These are phyloP conservation scores for Ferdinandea cuprea DNA, from an alignment of 2,888 invertebrate genomes.

Conservation along the genomic window DNA sequence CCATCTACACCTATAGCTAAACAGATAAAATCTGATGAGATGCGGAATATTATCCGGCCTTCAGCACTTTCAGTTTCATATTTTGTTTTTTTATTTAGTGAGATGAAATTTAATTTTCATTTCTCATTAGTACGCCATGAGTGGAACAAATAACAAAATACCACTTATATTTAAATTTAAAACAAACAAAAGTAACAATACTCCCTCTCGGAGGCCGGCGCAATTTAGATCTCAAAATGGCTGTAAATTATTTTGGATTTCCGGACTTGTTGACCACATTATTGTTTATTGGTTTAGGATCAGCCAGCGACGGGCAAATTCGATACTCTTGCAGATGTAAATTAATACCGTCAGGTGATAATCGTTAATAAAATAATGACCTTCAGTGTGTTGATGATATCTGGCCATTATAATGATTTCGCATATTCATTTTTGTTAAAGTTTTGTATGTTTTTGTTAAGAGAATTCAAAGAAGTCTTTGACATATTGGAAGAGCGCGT, in stretches of 20 bases:
- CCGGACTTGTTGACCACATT: conserved; percentile 31
- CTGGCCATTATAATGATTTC: conserved; percentile 41
- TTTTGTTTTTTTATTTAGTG: neutral
- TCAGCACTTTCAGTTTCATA: conserved; percentile 48
- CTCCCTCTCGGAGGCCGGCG: neutral
- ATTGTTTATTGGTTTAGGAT: conserved; percentile 5
- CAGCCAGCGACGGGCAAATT: neutral
- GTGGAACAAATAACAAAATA: neutral
- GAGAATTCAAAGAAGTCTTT: conserved; percentile 18
- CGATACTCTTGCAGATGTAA: conserved; percentile 50
- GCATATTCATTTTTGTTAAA: conserved; percentile 34
- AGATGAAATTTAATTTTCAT: conserved; percentile 3
- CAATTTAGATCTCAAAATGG: neutral
- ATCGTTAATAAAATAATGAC: conserved; percentile 52
- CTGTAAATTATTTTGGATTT: conserved; percentile 26
- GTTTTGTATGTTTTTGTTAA: neutral
- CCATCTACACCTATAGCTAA: no score
- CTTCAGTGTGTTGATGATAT: conserved; percentile 32
- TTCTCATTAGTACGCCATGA: neutral
- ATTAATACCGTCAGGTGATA: conserved; percentile 44
- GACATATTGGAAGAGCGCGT: conserved; percentile 18
- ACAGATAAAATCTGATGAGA: neutral
- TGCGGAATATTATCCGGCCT: conserved; percentile 41
- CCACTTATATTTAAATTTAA: conserved; percentile 17
- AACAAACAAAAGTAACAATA: conserved; percentile 15